Conservation (phyloP, 2,888 invertebrate genomes). For the Aphidoletes aphidimyza region DNA sequence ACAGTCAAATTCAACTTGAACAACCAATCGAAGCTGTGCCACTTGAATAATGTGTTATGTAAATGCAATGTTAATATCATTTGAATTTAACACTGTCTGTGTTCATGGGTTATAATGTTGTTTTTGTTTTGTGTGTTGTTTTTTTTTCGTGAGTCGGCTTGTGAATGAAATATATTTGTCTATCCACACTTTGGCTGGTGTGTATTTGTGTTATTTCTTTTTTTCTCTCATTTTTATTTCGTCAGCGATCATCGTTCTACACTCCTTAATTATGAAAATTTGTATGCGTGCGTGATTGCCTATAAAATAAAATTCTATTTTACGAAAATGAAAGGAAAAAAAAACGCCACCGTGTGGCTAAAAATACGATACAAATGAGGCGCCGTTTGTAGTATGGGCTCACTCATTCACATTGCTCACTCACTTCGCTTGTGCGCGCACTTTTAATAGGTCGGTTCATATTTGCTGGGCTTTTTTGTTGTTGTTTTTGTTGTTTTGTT, state of each 20-base stretch:
- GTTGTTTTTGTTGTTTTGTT: background rate
- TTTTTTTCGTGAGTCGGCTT: background rate
- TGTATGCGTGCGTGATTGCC: background rate
- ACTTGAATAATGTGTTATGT: background rate
- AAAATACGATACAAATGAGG: constrained; percentile 41
- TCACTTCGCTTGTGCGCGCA: too few relatives aligned
- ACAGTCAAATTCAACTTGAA: background rate
- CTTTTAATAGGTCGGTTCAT: constrained; percentile 32
- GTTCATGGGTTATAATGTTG: background rate
- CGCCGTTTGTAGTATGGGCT: constrained; percentile 28
- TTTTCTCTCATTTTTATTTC: background rate
- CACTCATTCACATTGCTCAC: too few relatives aligned
- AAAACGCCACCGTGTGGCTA: constrained; percentile 31
- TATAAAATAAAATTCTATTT: background rate
- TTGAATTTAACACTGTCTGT: background rate
- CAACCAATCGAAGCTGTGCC: background rate
- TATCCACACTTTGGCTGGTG: background rate
- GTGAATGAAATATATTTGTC: constrained; percentile 16
- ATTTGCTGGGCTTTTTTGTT: background rate
- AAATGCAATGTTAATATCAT: background rate
- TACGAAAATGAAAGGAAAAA: constrained; percentile 17
- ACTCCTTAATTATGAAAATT: constrained; percentile 36
- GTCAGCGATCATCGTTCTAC: background rate
- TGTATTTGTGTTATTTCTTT: background rate
- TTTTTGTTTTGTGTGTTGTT: background rate